A percentile compares a stretch with the other conserved stretches of the same genome.
These are phyloP conservation scores for Pemphredon lugubris DNA, from an alignment of 2,888 invertebrate genomes.

Conservation along the genomic window DNA sequence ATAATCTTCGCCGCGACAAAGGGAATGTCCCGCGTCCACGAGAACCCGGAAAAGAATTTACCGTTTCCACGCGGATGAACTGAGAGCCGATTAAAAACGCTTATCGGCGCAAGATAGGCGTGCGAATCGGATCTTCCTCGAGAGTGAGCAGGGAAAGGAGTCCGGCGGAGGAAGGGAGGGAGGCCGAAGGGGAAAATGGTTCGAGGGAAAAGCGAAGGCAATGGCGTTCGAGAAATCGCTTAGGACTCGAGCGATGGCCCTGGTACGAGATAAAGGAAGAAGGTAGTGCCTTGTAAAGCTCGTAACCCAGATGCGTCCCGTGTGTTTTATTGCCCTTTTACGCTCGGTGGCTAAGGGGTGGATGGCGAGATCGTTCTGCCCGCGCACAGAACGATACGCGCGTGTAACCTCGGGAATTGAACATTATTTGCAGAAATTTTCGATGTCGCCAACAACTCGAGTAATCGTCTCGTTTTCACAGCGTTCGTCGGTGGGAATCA, in stretches of 20 bases:
- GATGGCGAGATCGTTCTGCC: slow-evolving; percentile 36
- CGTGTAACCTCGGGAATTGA: neutral
- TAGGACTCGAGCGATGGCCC: slow-evolving; percentile 63
- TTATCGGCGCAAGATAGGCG: slow-evolving; percentile 27
- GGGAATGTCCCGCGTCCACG: too few species aligned
- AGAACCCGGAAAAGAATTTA: too few species aligned
- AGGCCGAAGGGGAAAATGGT: neutral
- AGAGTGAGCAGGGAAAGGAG: neutral
- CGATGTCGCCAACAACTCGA: neutral
- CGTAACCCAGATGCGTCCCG: slow-evolving; percentile 79
- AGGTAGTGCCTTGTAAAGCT: slow-evolving; percentile 76
- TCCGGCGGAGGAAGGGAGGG: neutral
- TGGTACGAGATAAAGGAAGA: slow-evolving; percentile 70
- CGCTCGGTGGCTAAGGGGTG: slow-evolving; percentile 60
- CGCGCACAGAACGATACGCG: slow-evolving; percentile 4
- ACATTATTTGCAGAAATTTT: neutral
- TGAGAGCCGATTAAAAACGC: slow-evolving; percentile 25
- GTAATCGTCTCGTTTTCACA: too few species aligned
- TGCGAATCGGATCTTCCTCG: slow-evolving; percentile 13
- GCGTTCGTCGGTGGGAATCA: too few species aligned
- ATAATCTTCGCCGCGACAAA: too few species aligned
- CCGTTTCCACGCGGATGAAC: too few species aligned
- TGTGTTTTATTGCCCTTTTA: slow-evolving; percentile 79
- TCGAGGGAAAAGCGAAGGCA: slow-evolving; percentile 12
- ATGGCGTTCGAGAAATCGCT: slow-evolving; percentile 69